These are phyloP conservation scores for Catharus minimus DNA, from an alignment of 2,113 vertebrate genomes.

Conservation along the genomic window DNA sequence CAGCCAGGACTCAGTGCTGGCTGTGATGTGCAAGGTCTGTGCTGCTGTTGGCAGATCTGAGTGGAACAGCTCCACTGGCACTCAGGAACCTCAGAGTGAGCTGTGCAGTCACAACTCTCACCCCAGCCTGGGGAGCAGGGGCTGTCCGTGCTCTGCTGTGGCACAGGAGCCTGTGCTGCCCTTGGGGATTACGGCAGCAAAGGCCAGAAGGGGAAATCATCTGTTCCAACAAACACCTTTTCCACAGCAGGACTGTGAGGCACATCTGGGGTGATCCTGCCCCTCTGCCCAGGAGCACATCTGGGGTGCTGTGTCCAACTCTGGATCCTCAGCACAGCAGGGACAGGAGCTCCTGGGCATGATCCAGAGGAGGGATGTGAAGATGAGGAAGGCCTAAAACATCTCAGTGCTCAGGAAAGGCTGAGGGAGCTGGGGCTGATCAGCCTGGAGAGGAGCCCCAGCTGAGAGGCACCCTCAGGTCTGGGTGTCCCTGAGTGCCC, in stretches of 20 bases:
- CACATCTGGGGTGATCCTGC: not conserved
- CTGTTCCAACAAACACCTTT: not conserved
- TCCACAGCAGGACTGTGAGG: not conserved
- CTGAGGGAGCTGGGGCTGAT: no score
- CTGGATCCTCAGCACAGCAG: no score
- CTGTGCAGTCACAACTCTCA: not conserved
- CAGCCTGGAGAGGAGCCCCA: no score
- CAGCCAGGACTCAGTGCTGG: not conserved
- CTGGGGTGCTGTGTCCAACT: not conserved
- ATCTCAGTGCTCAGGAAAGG: no score
- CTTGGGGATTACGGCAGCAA: not conserved
- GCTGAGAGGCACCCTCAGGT: no score
- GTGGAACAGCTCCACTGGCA: not conserved
- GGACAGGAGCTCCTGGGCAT: no score
- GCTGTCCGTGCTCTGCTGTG: not conserved
- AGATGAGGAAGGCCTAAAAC: no score
- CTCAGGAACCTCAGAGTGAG: not conserved
- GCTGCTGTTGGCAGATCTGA: not conserved
- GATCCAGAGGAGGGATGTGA: no score
- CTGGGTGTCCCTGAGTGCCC: no score
- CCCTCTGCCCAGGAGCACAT: not conserved
- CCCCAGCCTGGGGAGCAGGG: not conserved
- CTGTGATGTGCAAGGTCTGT: not conserved
- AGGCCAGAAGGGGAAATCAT: not conserved
- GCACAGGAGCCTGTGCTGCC: not conserved